Evolutionary conservation across 2,888 invertebrate genomes (phyloP), one percentile per base, ranked within the genome.

Genomic region (Cantharis rufa): DNA sequence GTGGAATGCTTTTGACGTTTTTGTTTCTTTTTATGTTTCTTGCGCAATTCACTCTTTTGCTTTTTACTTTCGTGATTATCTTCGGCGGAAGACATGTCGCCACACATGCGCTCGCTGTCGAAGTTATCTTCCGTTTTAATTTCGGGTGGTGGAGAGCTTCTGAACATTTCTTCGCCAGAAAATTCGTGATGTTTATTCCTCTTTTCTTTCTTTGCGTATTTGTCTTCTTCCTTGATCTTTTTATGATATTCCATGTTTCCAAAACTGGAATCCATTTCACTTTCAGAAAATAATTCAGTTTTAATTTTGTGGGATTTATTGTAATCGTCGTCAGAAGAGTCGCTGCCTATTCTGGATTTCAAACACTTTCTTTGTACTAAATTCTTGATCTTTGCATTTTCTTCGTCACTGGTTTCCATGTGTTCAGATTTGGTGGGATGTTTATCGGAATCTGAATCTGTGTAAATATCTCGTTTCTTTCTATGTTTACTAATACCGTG

Each of bases 11-110:
- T 95, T 81, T 93, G 93, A 27, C 93, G 93, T 87, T 94, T 95
- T 85, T 95, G 94, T 84, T 95, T 95, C 90, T 95, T 95, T 87
- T 95, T 95, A 85, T 95, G 95, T 85, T 94, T 95, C 85, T 93
- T 94, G 10, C 94, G 90, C 69, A 90, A 85, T 84, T 93, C 93
- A 16, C 84, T 81, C 80, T 86, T 87, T 63, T 87, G 86, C 74
- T 86, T 85, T 71, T 82, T 82, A 32, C 72, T 76, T 75, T 84
- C 66, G 78, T 79, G 75, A 81, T 82, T 77, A 21, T 88, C 88
- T 70, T 88, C 88, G 27, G 86, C 87, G 0, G 87, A 85, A 15
- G 87, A 87, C 77, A 85, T 78, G 15, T 83, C 83, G 2, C 83
- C 84, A 72, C 84, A 83, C 24, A 83, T 77, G 32, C 80, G 77